These are phyloP conservation scores for Agonopterix alstromeriana DNA, from an alignment of 2,888 invertebrate genomes.

Conservation along the genomic window DNA sequence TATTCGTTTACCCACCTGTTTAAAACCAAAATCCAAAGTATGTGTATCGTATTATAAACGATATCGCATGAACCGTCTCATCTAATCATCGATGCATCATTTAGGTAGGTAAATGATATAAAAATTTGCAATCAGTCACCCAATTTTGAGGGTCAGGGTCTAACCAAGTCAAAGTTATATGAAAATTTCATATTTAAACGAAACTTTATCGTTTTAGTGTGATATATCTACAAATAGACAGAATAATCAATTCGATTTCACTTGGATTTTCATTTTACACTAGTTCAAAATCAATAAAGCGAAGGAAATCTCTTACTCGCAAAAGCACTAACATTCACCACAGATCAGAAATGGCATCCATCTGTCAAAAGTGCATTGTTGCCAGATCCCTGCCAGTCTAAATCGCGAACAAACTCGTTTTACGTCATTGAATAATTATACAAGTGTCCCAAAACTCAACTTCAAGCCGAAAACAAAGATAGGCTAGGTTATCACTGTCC, in stretches of 20 bases:
- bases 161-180: slow-evolving; percentile 15
- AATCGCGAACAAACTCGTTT: no score
- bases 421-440: no score
- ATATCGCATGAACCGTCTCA: no score
- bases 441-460: no score
- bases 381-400: no score
- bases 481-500: no score
- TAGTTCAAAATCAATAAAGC: not conserved
- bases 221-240: not conserved
- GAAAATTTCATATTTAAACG: slow-evolving; percentile 21
- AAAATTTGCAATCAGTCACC: not conserved
- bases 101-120: not conserved
- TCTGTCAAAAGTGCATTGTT: no score
- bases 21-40: no score
- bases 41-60: no score
- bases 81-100: not conserved
- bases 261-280: not conserved
- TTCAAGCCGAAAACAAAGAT: no score
- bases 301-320: not conserved
- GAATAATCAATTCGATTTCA: not conserved
- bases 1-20: no score
- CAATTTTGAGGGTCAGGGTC: slow-evolving; percentile 25
- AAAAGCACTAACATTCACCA: not conserved
- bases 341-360: no score
- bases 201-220: not conserved